Percentiles rank a stretch among this genome's conserved stretches.
Evolutionary conservation across 2,888 invertebrate species (phyloP).

Genomic region (Tetropium fuscum): DNA sequence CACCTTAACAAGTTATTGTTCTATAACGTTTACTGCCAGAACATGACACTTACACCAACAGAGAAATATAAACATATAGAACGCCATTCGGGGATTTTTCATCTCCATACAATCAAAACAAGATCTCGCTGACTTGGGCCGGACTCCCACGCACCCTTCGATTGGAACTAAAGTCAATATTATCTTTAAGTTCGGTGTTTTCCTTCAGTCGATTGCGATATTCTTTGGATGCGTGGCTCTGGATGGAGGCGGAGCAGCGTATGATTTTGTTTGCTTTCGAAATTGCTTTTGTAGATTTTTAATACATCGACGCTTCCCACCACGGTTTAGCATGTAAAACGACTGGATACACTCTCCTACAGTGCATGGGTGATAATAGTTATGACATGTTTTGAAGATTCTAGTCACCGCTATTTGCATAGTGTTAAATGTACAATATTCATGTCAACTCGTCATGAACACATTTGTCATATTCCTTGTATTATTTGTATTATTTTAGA

Average conservation of each 20-base stretch:
- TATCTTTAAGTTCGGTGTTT: conserved; percentile 23
- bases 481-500: too few relatives aligned
- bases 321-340: conserved; percentile 7
- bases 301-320: conserved; percentile 21
- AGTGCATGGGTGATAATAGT: background rate
- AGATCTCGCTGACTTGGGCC: background rate
- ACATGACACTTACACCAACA: conserved; percentile 16
- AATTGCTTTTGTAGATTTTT: conserved; percentile 26
- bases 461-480: too few relatives aligned
- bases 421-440: too few relatives aligned
- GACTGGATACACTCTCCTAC: background rate
- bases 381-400: background rate
- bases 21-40: conserved; percentile 8
- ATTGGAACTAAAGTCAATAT: conserved; percentile 23
- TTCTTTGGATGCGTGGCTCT: conserved; percentile 9
- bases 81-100: conserved; percentile 11
- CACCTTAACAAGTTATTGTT: conserved; percentile 19
- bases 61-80: conserved; percentile 16
- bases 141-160: background rate
- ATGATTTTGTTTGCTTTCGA: conserved; percentile 23
- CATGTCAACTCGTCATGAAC: too few relatives aligned
- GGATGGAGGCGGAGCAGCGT: conserved; percentile 2
- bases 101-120: conserved; percentile 14
- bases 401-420: too few relatives aligned
- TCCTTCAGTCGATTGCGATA: conserved; percentile 9